Base-by-base conservation (phyloP, 2,888 invertebrate genomes). In the Lasioglossum zephyrum region DNA sequence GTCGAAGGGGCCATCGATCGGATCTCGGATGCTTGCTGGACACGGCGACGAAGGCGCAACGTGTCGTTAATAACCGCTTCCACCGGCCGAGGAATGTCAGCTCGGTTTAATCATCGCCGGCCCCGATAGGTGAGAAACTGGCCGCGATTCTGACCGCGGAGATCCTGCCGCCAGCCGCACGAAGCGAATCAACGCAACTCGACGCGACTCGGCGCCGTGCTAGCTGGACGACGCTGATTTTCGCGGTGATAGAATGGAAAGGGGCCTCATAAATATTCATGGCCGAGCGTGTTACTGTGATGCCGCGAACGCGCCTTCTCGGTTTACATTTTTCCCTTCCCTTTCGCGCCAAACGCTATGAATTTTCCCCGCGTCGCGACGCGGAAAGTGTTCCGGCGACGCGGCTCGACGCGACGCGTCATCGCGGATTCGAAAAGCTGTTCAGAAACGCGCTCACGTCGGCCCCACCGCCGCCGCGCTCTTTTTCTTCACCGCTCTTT, bases 51-150 rank as follows among this genome's bases (percentile, higher is more conserved):
- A 84, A 88, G 86, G 89, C 74, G 84, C 85, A 84, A 87, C 89
- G 85, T 82, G 87, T 89, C 88, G 89, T 91, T 90, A 91, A 91
- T 91, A 91, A 91, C 86, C 80, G 82, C 88, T 85, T 89, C 86
- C 87, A 79, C 87, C 31, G 63, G 49, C 47, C 44, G 81, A 47
- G 90, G 89, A 89, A 90, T 90, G 88, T 87, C 86, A 77, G 79
- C 82, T 85, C 86, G 85, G 86, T 88, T 90, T 90, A 91, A 91
- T 91, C 90, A 89, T 85, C 84, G 83, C 47, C 18, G 16, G 76
- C 73, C 31, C 79, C 73, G 81, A 77, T 79, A 81, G 82, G 89
- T 81, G 89, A 82, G 88, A 78, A 81, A 88, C 89, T 31, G 53
- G 81, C 81, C 41, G 72, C 82, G 80, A 82, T 82, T 81, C 72